Base-by-base conservation (phyloP, 1,140 invertebrate genomes). In the Trichomalopsis sarcophagae region DNA sequence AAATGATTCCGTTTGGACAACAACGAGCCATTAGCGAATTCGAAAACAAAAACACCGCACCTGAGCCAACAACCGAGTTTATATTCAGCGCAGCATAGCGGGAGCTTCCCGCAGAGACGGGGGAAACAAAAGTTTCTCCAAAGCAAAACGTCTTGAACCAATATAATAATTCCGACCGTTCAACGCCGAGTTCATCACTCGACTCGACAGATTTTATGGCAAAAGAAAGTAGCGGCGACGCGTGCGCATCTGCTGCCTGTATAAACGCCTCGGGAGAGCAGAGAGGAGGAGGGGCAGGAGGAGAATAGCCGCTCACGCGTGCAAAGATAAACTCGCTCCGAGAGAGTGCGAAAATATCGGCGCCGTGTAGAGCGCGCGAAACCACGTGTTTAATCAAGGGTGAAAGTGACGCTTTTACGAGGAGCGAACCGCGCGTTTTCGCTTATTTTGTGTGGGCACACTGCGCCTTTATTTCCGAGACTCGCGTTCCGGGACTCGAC, bases 331-430 rank as follows among this genome's bases (percentile, higher is more conserved):
- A 62, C 55, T n/a, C 33, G 17, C 14, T 2, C 9, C 10, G 21
- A 75, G 14, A 44, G 33, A 36, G 14, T 4, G 55, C 17, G 55
- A 23, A 47, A 77, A 77, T 55, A 77, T 77, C 33, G 40, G 27
- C 73, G 44, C 44, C 13, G 55, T 62, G 21, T 17, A 30, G 30
- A 71, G 0, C 23, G 23, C 68, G 68, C 68, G 68, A 71, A 30
- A 17, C 27, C 68, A 30, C 23, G 17, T 23, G 71, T 82, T 82
- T 74, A 82, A 55, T 82, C 71, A 62, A 75, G 81, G 81, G 50
- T 82, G 81, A 82, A 82, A 82, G 81, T 75, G 30, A 62, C 81
- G 40, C 47, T 82, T 82, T 82, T 75, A 82, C 47, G 80, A 81
- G 27, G 17, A 9, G 80, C 17, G 11, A 80, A 69, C 10, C 3